These are phyloP conservation scores for Cladopsammia gracilis DNA, from an alignment of 64 coral and sea anemone genomes.

Conservation along the genomic window DNA sequence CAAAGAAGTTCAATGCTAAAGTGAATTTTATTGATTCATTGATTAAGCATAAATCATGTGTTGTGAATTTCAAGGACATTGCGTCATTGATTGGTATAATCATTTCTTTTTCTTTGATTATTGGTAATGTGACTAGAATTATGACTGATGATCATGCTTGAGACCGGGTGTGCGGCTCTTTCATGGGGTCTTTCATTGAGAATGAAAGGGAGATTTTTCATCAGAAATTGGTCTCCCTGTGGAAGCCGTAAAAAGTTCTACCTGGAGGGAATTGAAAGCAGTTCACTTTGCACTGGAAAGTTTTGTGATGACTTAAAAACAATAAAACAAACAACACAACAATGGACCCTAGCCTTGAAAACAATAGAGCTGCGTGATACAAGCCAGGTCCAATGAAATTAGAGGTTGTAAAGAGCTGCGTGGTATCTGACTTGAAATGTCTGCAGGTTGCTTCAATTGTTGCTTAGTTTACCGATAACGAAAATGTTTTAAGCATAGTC, in stretches of 20 bases:
- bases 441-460: too few relatives aligned
- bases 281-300: neutral
- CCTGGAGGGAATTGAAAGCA: neutral
- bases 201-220: slow-evolving; percentile 7
- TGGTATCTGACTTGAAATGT: too few relatives aligned
- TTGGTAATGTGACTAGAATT: neutral
- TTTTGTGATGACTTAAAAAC: neutral
- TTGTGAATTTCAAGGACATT: neutral
- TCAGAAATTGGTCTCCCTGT: neutral
- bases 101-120: neutral
- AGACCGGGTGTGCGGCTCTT: neutral
- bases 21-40: neutral
- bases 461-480: slow-evolving; percentile 66
- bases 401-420: too few relatives aligned
- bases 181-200: neutral
- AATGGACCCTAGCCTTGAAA: too few relatives aligned
- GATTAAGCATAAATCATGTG: neutral
- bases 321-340: too few relatives aligned
- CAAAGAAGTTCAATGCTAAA: neutral
- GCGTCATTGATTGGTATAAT: neutral
- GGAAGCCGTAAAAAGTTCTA: neutral
- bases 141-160: slow-evolving; percentile 19
- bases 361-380: too few relatives aligned
- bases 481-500: slow-evolving; percentile 60
- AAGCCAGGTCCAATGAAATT: too few relatives aligned